These are phyloP conservation scores for Philhelius pedissequus DNA, from an alignment of 2,888 invertebrate genomes.

Conservation along the genomic window DNA sequence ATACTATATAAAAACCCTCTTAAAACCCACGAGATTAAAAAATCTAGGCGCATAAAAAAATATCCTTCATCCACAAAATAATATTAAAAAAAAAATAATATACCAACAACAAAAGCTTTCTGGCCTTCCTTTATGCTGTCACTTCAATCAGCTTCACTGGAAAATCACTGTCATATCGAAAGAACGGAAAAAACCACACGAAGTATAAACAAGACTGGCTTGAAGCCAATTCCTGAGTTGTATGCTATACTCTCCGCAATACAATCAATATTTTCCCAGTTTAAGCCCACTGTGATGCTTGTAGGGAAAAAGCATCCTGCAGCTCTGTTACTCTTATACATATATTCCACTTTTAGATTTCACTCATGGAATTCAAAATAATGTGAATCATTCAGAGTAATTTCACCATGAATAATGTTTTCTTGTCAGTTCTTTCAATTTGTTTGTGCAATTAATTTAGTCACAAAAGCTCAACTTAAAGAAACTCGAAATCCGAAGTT, in stretches of 20 bases:
- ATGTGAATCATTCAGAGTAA: neutral
- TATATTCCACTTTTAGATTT: neutral
- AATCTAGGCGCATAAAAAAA: constrained; percentile 10
- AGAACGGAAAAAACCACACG: neutral
- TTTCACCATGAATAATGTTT: neutral
- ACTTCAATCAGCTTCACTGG: constrained; percentile 52
- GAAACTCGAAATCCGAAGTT: no score
- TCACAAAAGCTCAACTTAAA: no score
- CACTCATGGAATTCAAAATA: constrained; percentile 5
- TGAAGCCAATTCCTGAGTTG: constrained; percentile 57
- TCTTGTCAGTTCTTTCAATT: neutral
- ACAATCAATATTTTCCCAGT: constrained; percentile 62
- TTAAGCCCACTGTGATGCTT: neutral
- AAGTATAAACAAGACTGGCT: constrained; percentile 45
- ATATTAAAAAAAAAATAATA: neutral
- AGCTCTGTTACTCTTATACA: neutral
- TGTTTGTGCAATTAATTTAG: no score
- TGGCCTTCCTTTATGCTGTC: constrained; percentile 26
- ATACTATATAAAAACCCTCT: neutral
- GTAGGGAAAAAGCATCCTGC: neutral
- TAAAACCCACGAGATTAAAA: constrained; percentile 36
- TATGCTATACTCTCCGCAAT: constrained; percentile 52
- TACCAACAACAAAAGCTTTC: constrained; percentile 15
- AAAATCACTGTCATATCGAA: constrained; percentile 62
- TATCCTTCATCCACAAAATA: neutral